These are phyloP conservation scores for Numenius phaeopus DNA, from an alignment of 2,797 vertebrate species.

Conservation along the genomic window DNA sequence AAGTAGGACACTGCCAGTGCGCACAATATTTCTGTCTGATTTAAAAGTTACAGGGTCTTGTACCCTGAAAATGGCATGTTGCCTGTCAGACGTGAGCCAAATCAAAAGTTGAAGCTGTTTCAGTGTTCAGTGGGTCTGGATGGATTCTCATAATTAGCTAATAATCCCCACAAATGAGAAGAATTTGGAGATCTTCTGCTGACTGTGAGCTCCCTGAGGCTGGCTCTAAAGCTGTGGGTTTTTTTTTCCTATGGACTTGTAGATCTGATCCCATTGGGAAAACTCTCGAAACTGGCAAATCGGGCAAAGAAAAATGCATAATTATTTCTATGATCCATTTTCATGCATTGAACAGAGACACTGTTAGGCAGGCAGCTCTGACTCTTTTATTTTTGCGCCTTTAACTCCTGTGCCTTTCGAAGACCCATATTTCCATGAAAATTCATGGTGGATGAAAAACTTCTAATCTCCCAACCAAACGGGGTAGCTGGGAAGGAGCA, in stretches of 20 bases:
- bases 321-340: neutral
- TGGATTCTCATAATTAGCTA: neutral
- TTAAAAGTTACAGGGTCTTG: neutral
- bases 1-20: neutral
- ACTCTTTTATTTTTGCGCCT: neutral
- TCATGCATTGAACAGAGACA: neutral
- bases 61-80: neutral
- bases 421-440: neutral
- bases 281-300: neutral
- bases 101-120: neutral
- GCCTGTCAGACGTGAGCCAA: neutral
- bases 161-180: neutral
- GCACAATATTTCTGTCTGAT: neutral
- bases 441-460: neutral
- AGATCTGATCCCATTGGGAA: neutral
- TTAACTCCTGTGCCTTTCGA: neutral
- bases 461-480: neutral
- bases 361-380: neutral
- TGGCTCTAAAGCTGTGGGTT: neutral
- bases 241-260: neutral
- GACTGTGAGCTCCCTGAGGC: neutral
- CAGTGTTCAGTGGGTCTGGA: neutral
- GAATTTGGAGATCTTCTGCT: neutral
- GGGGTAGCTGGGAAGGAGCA: constrained; percentile 4
- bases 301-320: neutral